Base-by-base conservation (phyloP, 2,113 vertebrate genomes). In the Lagopus leucura region DNA sequence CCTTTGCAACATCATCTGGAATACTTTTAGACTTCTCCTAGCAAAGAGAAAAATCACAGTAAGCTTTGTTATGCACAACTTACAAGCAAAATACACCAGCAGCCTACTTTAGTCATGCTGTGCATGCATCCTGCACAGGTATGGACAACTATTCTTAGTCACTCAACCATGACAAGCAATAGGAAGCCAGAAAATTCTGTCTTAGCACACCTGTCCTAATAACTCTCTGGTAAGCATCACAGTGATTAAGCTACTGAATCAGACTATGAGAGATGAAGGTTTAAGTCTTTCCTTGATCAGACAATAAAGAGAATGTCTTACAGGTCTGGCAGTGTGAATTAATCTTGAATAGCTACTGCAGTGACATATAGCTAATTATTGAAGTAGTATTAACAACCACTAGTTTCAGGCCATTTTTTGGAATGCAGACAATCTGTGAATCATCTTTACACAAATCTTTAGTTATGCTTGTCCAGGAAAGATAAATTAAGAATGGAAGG, bases 11-110 rank as follows among this genome's bases (percentile, higher is more conserved):
- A 18, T 97, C 97, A 67, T 98, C 98, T 52, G 98, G 98, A 96
- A 99, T 98, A 89, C 98, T 98, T 79, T 98, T 97, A 67, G 97
- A 94, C 82, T 98, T 98, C 85, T 99, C 98, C 99, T 99, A 84
- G 28, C 72, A 84, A 18, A 20, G 77, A 32, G 18, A 60, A 88
- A 78, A 83, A 78, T 88, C 5, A 69, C 24, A 75, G 24, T 67
- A 86, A 75, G 8, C 16, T 72, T 83, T 81, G 17, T 32, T 12
- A 69, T 15, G 89, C 70, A 65, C 40, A 7, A 1, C 10, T 50
- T 72, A 32, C 25, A 71, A 83, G 19, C 11, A 82, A 74, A 80
- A 83, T 20, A 82, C 13, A 43, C 6, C 38, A 58, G 57, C 58
- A 66, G 11, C 10, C 34, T 25, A 38, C 60, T 60, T 77, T 7